Evolutionary conservation across 2,888 invertebrate species (phyloP).

Genomic region (Idaea aversata): DNA sequence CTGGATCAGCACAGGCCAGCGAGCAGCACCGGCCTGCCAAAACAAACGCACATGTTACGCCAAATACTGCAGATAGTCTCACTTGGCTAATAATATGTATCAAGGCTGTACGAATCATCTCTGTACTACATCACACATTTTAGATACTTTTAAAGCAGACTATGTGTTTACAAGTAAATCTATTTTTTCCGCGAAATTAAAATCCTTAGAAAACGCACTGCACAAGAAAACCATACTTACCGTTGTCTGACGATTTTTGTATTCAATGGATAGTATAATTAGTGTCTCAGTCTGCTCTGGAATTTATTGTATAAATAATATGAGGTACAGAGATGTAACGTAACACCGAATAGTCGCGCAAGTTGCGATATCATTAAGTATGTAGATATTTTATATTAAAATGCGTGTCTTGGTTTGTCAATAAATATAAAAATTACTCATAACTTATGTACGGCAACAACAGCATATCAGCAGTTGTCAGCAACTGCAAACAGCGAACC

Average conservation of each 20-base stretch:
- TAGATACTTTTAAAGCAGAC: no score
- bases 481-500: conserved; percentile 75
- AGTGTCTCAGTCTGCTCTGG: neutral
- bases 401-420: conserved; percentile 68
- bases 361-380: conserved; percentile 15
- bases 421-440: conserved; percentile 77
- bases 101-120: neutral
- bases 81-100: conserved; percentile 25
- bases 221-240: no score
- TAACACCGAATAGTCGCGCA: conserved; percentile 17
- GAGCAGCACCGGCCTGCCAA: conserved; percentile 78
- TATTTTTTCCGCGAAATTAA: no score
- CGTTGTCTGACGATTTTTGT: neutral
- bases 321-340: conserved; percentile 12
- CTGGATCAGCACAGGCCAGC: conserved; percentile 80
- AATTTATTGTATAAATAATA: neutral
- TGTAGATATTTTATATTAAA: conserved; percentile 29
- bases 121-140: neutral
- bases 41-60: conserved; percentile 73
- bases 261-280: neutral
- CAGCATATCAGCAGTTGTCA: conserved; percentile 79
- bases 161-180: no score
- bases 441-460: conserved; percentile 78
- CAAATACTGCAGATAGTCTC: conserved; percentile 48
- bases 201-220: no score